Evolutionary conservation across 2,888 invertebrate species (phyloP).

Genomic region (Diplolepis rosae): DNA sequence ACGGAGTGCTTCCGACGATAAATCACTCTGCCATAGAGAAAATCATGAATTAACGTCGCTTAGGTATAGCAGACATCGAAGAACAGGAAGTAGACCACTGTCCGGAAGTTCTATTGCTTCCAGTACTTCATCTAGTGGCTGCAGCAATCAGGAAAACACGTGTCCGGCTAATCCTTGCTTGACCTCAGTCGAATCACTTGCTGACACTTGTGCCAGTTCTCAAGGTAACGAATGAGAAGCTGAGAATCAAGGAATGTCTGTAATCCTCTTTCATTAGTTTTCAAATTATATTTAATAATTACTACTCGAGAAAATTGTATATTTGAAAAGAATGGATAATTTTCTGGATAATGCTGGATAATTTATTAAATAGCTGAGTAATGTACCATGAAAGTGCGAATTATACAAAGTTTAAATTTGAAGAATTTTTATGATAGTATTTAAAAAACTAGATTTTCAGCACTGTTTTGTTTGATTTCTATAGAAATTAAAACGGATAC

Average conservation of each 20-base stretch:
- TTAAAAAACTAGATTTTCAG: background rate
- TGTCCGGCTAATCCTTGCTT: slow-evolving; percentile 85
- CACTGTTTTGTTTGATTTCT: background rate
- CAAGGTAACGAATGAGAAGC: slow-evolving; percentile 62
- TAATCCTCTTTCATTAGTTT: slow-evolving; percentile 12
- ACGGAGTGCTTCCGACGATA: slow-evolving; percentile 59
- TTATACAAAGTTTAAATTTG: too few species aligned
- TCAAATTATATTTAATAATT: slow-evolving; percentile 16
- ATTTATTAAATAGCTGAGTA: background rate
- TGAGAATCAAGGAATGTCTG: background rate
- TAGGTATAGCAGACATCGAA: slow-evolving; percentile 76
- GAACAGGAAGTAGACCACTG: slow-evolving; percentile 79
- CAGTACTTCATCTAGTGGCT: slow-evolving; percentile 73
- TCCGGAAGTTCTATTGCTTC: slow-evolving; percentile 87
- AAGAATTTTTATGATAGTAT: background rate
- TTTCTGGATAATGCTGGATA: background rate
- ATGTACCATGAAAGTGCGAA: background rate
- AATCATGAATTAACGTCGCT: slow-evolving; percentile 69
- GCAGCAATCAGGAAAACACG: slow-evolving; percentile 77
- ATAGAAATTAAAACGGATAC: background rate
- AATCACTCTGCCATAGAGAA: slow-evolving; percentile 71
- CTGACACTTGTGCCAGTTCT: slow-evolving; percentile 82
- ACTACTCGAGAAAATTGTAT: background rate
- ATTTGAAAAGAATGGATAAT: slow-evolving; percentile 5
- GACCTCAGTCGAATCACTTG: slow-evolving; percentile 91